Evolutionary conservation across 2,113 vertebrate genomes (phyloP), one percentile per base, ranked within the genome.

Genomic region (Thamnophis sirtalis): DNA sequence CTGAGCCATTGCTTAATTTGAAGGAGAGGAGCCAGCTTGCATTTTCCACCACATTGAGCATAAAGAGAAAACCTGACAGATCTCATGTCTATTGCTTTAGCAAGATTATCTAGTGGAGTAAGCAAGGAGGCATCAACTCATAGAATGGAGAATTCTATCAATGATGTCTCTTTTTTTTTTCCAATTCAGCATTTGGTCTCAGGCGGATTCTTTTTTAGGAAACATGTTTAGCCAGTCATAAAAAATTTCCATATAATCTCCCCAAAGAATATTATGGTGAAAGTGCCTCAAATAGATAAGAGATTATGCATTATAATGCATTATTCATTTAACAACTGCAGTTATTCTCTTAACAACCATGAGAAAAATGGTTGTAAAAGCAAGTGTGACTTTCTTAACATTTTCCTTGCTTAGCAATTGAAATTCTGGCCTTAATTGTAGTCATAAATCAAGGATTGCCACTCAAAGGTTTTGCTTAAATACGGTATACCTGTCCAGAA

Each of bases 21-120:
- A 24, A 19, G 48, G 89, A 91, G 53, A 84, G 26, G n/a, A 84
- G n/a, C 24, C 54, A 1, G 13, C 24, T 54, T 84, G 49, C 63
- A 17, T 93, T 93, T 91, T 91, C 89, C 26, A n/a, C 63, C 50
- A 84, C 89, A 60, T n/a, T 84, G 86, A 91, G 15, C 89, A 88
- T 88, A 90, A 90, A 90, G 51, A 87, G 10, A 26, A 38, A 87
- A 17, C 28, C 68, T 43, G 63, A 84, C 51, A 22, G 54, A 55
- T 50, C 7, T 58, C 0, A 38, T 17, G 15, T 43, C 54, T 53
- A 53, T 85, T 84, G 68, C 48, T 22, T 84, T 91, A 43, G 92
- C 86, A 88, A 60, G n/a, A 88, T 53, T 55, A 53, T 63, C 21
- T 2, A 54, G 85, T 28, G 49, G 50, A 28, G 51, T 80, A 17